Conservation (phyloP, 2,113 vertebrate genomes). For the Oreochromis tanganicae region DNA sequence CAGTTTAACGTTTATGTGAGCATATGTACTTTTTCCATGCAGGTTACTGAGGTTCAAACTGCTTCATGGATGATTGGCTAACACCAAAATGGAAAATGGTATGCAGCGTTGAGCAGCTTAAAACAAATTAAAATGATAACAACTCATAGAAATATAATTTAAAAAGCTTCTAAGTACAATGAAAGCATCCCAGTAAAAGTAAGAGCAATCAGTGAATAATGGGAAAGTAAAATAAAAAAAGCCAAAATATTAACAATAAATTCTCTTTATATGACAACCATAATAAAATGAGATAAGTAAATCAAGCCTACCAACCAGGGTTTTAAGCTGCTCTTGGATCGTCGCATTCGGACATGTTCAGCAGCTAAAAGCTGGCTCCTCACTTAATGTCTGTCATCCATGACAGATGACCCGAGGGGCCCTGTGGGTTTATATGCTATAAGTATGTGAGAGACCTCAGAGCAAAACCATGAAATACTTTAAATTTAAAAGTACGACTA, state of each 20-base stretch:
- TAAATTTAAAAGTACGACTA: not conserved
- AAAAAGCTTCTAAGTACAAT: rapidly evolving
- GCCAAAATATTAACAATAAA: not conserved
- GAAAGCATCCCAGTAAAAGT: not conserved
- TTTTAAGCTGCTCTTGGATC: not conserved
- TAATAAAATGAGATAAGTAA: not conserved
- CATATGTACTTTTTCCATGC: not conserved
- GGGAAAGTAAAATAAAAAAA: not conserved
- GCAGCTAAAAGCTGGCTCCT: not conserved
- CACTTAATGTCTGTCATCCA: not conserved
- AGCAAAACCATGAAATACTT: not conserved
- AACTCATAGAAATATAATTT: not conserved
- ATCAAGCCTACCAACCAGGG: not conserved
- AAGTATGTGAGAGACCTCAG: not conserved
- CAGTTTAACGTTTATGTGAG: not conserved
- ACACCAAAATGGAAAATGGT: not conserved
- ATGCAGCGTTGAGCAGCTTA: not conserved
- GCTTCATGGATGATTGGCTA: not conserved
- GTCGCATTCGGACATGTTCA: not conserved
- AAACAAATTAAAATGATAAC: not conserved
- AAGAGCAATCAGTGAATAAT: not conserved
- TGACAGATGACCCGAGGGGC: not conserved
- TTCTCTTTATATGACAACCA: not conserved
- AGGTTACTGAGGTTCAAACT: not conserved
- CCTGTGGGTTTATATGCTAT: not conserved